Evolutionary conservation across 2,113 vertebrate genomes (phyloP).

Genomic region (Ceratotherium simum): DNA sequence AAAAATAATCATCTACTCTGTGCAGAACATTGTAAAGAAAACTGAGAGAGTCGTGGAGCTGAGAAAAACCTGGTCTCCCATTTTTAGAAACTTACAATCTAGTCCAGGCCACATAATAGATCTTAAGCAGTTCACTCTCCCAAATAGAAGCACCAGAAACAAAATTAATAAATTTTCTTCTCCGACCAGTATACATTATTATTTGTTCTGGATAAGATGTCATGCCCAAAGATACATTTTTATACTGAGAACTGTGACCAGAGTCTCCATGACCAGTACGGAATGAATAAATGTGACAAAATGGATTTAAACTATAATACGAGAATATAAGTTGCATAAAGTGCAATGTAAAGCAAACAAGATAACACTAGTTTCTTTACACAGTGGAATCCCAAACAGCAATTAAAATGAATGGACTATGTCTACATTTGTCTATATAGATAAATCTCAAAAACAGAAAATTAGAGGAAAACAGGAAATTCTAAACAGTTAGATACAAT

Average conservation of each 20-base stretch:
- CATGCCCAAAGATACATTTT: neutral
- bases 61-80: neutral
- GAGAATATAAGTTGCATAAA: neutral
- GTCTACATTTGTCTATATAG: neutral
- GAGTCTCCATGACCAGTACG: neutral
- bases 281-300: neutral
- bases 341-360: neutral
- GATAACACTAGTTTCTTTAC: neutral
- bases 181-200: neutral
- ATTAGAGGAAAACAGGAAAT: neutral
- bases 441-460: neutral
- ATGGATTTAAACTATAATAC: neutral
- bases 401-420: neutral
- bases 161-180: neutral
- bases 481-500: neutral
- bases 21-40: neutral
- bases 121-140: neutral
- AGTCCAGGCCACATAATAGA: neutral
- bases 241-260: neutral
- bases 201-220: neutral
- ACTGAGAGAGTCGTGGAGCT: neutral
- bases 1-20: neutral
- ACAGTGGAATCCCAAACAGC: neutral
- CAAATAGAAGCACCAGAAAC: neutral
- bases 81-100: neutral